These are phyloP conservation scores for Cyphomyrus plagiostoma DNA, from an alignment of 2,113 vertebrate genomes.

Conservation along the genomic window DNA sequence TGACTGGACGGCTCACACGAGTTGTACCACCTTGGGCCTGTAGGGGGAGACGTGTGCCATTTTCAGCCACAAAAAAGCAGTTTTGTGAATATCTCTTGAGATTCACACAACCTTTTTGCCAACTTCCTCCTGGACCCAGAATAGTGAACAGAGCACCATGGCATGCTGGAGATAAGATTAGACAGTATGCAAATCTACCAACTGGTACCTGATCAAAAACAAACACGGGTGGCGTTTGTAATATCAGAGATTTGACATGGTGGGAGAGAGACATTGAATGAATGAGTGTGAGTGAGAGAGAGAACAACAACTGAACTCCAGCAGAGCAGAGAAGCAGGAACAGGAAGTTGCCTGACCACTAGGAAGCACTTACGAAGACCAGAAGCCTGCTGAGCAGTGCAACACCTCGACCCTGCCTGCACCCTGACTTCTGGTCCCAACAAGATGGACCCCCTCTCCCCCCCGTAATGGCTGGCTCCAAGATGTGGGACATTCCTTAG, in stretches of 20 bases:
- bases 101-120: neutral
- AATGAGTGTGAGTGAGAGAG: slow-evolving; percentile 15
- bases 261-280: neutral
- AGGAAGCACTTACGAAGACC: slow-evolving; percentile 18
- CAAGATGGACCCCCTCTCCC: neutral
- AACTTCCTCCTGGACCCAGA: slow-evolving; percentile 1
- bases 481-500: neutral
- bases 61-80: neutral
- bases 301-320: neutral
- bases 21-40: neutral
- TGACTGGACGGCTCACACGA: neutral
- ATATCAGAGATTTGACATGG: neutral
- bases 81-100: neutral
- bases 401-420: neutral
- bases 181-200: slow-evolving; percentile 41
- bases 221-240: neutral
- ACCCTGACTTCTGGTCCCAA: neutral
- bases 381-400: neutral
- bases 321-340: slow-evolving; percentile 39
- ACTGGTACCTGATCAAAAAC: slow-evolving; percentile 28
- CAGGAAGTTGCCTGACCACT: slow-evolving; percentile 28
- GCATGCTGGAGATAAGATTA: slow-evolving; percentile 34
- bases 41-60: neutral
- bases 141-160: slow-evolving; percentile 23
- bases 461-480: neutral